phyloP scores from a whole-genome alignment of 2,888 invertebrate genomes.

The Cylindroiulus punctatus region DNA sequence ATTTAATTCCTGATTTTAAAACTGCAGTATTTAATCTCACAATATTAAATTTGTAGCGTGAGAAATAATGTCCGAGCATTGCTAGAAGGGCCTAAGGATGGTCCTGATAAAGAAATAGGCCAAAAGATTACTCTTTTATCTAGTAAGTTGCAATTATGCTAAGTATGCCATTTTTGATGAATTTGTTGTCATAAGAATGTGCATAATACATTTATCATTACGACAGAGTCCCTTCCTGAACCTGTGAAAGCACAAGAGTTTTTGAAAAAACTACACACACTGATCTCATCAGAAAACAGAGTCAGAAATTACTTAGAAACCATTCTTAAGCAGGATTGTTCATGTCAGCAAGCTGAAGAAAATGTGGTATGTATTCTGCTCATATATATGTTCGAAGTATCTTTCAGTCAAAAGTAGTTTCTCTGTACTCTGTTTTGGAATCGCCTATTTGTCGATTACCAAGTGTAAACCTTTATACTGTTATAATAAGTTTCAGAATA shows the following conservation, averaged over 20 bases:
- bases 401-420: neutral
- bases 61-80: constrained; percentile 78
- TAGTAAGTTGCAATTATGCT: constrained; percentile 60
- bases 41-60: constrained; percentile 61
- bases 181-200: neutral
- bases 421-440: no score
- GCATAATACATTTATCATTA: neutral
- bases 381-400: neutral
- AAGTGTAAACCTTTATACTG: no score
- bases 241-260: constrained; percentile 83
- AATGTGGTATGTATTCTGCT: constrained; percentile 72
- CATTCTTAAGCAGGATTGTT: constrained; percentile 84
- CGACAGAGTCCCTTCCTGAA: constrained; percentile 76
- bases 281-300: constrained; percentile 70
- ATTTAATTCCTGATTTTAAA: no score
- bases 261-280: constrained; percentile 65
- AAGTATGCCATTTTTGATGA: neutral
- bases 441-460: no score
- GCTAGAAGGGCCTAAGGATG: constrained; percentile 79
- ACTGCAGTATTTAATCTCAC: constrained; percentile 32
- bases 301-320: constrained; percentile 82
- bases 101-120: constrained; percentile 60
- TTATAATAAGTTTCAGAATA: no score
- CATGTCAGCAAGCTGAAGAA: constrained; percentile 93
- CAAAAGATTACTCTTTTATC: constrained; percentile 61